phyloP scores from a whole-genome alignment of 2,113 vertebrate genomes.

The Brachyistius frenatus region DNA sequence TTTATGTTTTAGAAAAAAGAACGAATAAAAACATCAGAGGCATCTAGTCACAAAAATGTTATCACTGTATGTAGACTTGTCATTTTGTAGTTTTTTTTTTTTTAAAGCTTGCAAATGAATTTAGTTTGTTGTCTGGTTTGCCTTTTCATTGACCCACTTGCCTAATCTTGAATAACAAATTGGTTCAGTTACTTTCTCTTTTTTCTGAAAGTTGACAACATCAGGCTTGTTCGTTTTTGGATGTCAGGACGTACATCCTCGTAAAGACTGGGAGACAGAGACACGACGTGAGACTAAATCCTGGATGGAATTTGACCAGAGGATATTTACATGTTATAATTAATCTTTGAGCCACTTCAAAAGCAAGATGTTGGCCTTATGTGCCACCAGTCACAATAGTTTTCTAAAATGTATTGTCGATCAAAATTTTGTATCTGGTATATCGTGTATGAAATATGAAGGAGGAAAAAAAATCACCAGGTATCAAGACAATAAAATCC shows the following conservation, averaged over 20 bases:
- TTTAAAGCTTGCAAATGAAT: constrained; percentile 59
- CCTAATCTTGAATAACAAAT: constrained; percentile 57
- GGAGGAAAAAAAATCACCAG: neutral
- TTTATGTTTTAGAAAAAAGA: constrained; percentile 38
- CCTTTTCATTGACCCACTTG: constrained; percentile 54
- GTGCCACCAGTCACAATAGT: neutral
- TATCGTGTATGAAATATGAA: neutral
- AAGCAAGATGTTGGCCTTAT: neutral
- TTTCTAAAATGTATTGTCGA: neutral
- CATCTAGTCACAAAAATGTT: constrained; percentile 45
- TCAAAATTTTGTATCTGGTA: neutral
- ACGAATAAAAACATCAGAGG: constrained; percentile 38
- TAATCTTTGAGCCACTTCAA: neutral
- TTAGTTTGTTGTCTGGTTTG: constrained; percentile 46
- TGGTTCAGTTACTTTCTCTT: constrained; percentile 41
- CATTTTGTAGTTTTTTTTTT: constrained; percentile 25
- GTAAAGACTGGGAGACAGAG: constrained; percentile 17
- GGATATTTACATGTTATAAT: constrained; percentile 7
- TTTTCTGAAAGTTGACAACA: constrained; percentile 52
- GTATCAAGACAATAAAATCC: no score
- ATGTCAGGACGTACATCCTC: constrained; percentile 48
- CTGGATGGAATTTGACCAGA: neutral
- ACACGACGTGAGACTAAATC: constrained; percentile 7
- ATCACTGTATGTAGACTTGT: constrained; percentile 55
- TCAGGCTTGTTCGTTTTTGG: constrained; percentile 45